Evolutionary conservation across 1,140 invertebrate genomes (phyloP).

Genomic region (Euura saliciscinereae): DNA sequence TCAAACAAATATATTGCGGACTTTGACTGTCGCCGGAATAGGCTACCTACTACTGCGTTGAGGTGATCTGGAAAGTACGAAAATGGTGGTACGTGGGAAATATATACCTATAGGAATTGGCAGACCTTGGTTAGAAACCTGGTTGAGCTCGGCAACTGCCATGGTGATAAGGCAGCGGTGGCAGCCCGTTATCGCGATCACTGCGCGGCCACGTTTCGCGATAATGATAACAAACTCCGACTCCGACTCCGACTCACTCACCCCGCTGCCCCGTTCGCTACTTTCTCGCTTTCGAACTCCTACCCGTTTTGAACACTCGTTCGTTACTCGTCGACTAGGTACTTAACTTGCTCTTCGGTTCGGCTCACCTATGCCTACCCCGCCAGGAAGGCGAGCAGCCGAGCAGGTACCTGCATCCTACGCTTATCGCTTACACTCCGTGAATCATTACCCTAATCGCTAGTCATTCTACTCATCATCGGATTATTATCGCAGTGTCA

Average conservation of each 20-base stretch:
- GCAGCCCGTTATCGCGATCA: conserved; percentile 50
- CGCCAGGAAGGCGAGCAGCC: not conserved
- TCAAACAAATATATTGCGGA: too few relatives aligned
- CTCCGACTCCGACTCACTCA: conserved; percentile 7
- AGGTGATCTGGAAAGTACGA: too few relatives aligned
- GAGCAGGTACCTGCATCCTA: not conserved
- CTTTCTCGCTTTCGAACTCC: not conserved
- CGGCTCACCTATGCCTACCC: not conserved
- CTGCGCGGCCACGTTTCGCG: conserved; percentile 56
- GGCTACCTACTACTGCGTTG: too few relatives aligned
- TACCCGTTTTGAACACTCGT: conserved; percentile 21
- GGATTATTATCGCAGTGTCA: not conserved
- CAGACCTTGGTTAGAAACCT: not conserved
- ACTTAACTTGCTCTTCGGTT: not conserved
- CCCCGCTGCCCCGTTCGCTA: too few relatives aligned
- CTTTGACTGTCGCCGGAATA: too few relatives aligned
- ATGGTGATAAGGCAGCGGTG: not conserved
- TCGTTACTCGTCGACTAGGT: not conserved
- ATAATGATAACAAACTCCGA: conserved; percentile 60
- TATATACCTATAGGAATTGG: too few relatives aligned
- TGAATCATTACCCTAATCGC: not conserved
- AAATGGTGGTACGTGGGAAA: too few relatives aligned
- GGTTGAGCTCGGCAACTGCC: conserved; percentile 6
- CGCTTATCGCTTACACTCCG: not conserved
- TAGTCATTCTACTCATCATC: not conserved